Base-by-base conservation (phyloP, 2,113 vertebrate species). In the Struthio camelus region DNA sequence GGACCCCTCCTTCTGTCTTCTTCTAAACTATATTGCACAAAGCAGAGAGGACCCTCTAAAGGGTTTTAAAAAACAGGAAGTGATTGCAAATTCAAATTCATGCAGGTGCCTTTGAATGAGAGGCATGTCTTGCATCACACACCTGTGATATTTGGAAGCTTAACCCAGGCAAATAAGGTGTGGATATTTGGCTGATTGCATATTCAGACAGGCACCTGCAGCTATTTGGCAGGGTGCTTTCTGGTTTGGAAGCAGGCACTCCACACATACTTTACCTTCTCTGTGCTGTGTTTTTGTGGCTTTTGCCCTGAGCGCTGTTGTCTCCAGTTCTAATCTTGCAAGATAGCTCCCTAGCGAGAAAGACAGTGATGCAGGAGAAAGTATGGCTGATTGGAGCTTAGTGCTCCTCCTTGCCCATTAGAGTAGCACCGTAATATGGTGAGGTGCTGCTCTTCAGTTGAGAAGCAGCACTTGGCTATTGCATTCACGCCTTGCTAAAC, bases 141-240 rank as follows among this genome's bases (percentile, higher is more conserved):
- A 97, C 97, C 97, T 97, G 97, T 97, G 96, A 94, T 97, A 97
- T 96, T 97, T 97, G 96, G 97, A 97, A 97, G 96, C 96, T 90
- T 90, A 90, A 75, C 58, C 32, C 78, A 96, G 95, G 96, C 96
- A 97, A 97, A 97, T 96, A 97, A 97, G 97, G 97, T 97, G 97
- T 96, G 93, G 97, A 80, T 97, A 96, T 97, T 94, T 97, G 95
- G 87, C 93, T 97, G 97, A 97, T 97, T 97, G 96, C 96, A 78
- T 96, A 97, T 97, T 97, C 97, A 97, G 97, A 92, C 95, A 97
- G 93, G 92, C 97, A 97, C 97, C 97, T 97, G 97, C 97, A 97
- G 97, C 95, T 93, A 87, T 97, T 97, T 97, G 93, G 94, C 97
- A 95, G 82, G 48, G 80, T 34, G 81, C 81, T 95, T 77, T 95